Base-by-base conservation (phyloP, 2,888 invertebrate genomes). In the Drosophila bunnanda region DNA sequence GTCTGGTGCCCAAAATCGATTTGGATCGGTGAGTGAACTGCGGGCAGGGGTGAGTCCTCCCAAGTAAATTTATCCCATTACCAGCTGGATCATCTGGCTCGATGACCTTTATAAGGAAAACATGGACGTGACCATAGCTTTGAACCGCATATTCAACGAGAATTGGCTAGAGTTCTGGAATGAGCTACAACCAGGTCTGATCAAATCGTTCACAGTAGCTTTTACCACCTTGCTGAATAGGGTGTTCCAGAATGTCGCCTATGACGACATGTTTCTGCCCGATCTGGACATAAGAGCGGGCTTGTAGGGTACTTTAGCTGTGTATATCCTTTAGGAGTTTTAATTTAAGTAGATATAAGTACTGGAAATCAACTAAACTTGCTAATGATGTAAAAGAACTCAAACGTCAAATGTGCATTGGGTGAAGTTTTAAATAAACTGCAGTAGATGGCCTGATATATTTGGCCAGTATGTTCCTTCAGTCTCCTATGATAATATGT, bases 161-260 rank as follows among this genome's bases (percentile, higher is more conserved):
- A 36, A 82, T 30, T 83, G 86, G 88, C 15, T 88, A 4, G 86
- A 77, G 38, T 59, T 80, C 39, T 83, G 86, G 83, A 75, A 88
- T 43, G 68, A 55, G 1, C 4, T 80, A 4, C 76, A 82, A 9
- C 80, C 83, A 0, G 25, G 28, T 0, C 1, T 79, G 0, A 4
- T 65, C 0, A 50, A 59, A 3, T 9, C 36, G 0, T 44, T 84
- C 30, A 17, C 64, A 7, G 2, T 4, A 4, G 25, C 28, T 9
- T 55, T 87, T 8, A 73, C 53, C 15, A 30, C 13, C 3, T 5
- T 82, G 13, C 39, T 88, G 4, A 76, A 65, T 15, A 56, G 43
- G 1, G 34, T 82, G 2, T 86, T 83, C 12, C 64, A 77, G 12
- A 70, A 54, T 20, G 56, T 83, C 4, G 44, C 83, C 38, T 83